phyloP scores from a whole-genome alignment of 2,888 invertebrate genomes.

The Harmothoe impar region DNA sequence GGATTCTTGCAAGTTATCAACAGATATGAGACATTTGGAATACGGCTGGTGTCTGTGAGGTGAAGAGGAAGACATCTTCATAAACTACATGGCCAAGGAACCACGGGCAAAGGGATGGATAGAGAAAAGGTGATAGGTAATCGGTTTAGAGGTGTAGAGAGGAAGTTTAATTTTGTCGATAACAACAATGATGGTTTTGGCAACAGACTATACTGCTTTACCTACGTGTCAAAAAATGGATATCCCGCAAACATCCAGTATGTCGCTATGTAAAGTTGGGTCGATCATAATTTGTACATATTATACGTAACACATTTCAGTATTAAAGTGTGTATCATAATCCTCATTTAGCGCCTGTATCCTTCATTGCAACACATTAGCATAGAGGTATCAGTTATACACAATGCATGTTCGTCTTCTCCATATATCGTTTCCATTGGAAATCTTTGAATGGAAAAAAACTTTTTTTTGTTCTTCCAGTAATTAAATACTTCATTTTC shows the following conservation, averaged over 20 bases:
- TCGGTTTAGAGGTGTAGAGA: too few species aligned
- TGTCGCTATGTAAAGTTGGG: too few species aligned
- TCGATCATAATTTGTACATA: background rate
- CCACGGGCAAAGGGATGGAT: background rate
- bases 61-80: background rate
- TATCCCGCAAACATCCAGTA: too few species aligned
- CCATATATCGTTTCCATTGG: background rate
- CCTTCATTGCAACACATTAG: background rate
- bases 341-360: background rate
- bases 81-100: background rate
- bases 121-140: background rate
- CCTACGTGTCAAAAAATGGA: too few species aligned
- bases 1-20: background rate
- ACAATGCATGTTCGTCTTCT: background rate
- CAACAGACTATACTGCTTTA: too few species aligned
- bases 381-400: background rate
- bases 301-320: background rate
- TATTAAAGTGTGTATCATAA: background rate
- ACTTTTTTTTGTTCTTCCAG: background rate
- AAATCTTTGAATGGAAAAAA: too few species aligned
- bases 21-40: too few species aligned
- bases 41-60: background rate
- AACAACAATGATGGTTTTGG: too few species aligned
- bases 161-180: too few species aligned
- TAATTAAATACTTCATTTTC: background rate